Evolutionary conservation across 2,888 invertebrate genomes (phyloP).

Genomic region (Athripsodes cinereus): DNA sequence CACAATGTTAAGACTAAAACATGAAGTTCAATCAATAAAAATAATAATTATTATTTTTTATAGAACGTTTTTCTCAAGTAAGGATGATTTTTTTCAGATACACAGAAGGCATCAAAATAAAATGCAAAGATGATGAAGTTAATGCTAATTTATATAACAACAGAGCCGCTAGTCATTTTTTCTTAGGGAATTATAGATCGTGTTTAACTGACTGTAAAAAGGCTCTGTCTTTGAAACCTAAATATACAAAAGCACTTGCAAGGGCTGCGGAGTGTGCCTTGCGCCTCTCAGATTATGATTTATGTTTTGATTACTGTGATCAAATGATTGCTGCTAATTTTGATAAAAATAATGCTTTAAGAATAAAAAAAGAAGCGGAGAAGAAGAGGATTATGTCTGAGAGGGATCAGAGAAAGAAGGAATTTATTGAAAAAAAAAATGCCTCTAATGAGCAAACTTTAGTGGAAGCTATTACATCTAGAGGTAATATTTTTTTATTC

Average conservation of each 20-base stretch:
- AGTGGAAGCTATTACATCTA: constrained; percentile 41
- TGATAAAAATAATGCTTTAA: constrained; percentile 45
- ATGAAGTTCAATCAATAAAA: no score
- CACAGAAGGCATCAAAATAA: constrained; percentile 80
- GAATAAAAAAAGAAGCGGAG: constrained; percentile 39
- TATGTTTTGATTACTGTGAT: constrained; percentile 67
- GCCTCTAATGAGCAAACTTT: constrained; percentile 40
- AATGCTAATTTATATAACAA: constrained; percentile 86
- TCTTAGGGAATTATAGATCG: constrained; percentile 76
- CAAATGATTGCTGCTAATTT: constrained; percentile 54
- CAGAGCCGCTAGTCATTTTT: constrained; percentile 82
- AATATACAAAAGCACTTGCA: constrained; percentile 70
- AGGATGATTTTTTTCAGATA: constrained; percentile 52
- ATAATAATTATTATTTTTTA: no score
- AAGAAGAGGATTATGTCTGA: constrained; percentile 47
- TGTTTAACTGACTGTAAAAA: constrained; percentile 72
- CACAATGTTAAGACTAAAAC: no score
- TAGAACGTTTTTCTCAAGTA: no score
- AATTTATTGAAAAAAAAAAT: constrained; percentile 39
- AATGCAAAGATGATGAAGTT: constrained; percentile 62
- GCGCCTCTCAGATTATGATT: constrained; percentile 60
- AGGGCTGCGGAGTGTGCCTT: constrained; percentile 71
- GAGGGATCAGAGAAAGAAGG: constrained; percentile 51
- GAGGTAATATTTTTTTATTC: constrained; percentile 33
- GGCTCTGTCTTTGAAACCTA: constrained; percentile 68